Base-by-base conservation (phyloP, 1,140 invertebrate genomes). In the Xylocopa sonorina region DNA sequence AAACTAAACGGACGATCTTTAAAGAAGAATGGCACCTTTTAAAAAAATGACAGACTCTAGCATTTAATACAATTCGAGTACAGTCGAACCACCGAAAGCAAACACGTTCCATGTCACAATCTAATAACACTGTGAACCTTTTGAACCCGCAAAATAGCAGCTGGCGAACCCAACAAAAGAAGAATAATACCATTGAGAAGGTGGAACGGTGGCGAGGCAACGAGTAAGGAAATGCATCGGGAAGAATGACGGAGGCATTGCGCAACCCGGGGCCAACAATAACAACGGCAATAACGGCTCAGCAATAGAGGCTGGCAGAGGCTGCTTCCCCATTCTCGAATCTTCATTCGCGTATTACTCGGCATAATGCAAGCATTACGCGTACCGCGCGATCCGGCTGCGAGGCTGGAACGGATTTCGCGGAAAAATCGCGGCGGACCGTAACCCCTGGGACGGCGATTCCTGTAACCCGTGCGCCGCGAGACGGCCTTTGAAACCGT, bases 191-290 rank as follows among this genome's bases (percentile, higher is more conserved):
- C 41, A 24, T 34, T 55, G 68, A 18, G 18, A n/a, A 9, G 2
- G 2, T 34, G 53, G 29, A 67, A 75, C 16, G 9, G 21, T 46
- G 12, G 21, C 10, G 29, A 32, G 6, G 21, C 43, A 50, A 32
- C 5, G 27, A 0, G 1, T 24, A 55, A 83, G 81, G 82, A 84
- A 84, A 78, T 66, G 68, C 66, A 83, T 64, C 21, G 67, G 43
- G 14, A 83, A 86, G 84, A 87, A 67, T 84, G 79, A 86, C 83
- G 81, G 78, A 81, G 81, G 74, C 84, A 63, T 78, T 87, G 85
- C 85, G n/a, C n/a, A n/a, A 81, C 81, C 62, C 79, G 72, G 78
- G 46, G 34, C 69, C 67, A 53, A 76, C 71, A 71, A 75, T 69
- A 82, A 83, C 73, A 82, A 71, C 60, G 24, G 53, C 29, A 64